phyloP scores from a whole-genome alignment of 1,140 invertebrate genomes.

The Conus betulinus region DNA sequence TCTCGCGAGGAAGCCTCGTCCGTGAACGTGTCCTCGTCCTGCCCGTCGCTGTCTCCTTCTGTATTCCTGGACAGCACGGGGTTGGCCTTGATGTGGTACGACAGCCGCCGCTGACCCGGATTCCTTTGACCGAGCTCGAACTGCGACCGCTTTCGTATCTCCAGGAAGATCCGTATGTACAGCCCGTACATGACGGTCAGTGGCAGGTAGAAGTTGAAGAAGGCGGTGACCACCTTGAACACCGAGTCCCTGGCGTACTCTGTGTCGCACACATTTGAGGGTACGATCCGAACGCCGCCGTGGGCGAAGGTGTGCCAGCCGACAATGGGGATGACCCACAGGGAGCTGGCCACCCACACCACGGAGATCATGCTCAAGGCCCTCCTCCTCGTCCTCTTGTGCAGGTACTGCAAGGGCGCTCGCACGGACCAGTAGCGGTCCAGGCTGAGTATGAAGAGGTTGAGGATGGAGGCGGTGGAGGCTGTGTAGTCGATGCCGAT shows the following conservation, averaged over 20 bases:
- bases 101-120: constrained; percentile 37
- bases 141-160: constrained; percentile 77
- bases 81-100: constrained; percentile 43
- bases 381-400: constrained; percentile 79
- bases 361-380: constrained; percentile 78
- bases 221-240: constrained; percentile 78
- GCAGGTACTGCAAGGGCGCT: constrained; percentile 80
- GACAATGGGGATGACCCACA: constrained; percentile 78
- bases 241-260: constrained; percentile 78
- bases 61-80: constrained; percentile 33
- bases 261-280: constrained; percentile 77
- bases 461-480: constrained; percentile 82
- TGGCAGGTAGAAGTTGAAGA: constrained; percentile 80
- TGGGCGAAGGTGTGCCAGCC: constrained; percentile 77
- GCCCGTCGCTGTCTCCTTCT: constrained; percentile 30
- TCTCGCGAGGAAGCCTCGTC: neutral
- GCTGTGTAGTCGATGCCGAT: constrained; percentile 80
- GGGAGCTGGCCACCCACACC: constrained; percentile 77
- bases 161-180: constrained; percentile 78
- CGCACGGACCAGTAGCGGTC: constrained; percentile 79
- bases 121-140: constrained; percentile 73
- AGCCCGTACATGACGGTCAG: constrained; percentile 78
- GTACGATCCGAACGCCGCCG: constrained; percentile 68
- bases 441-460: constrained; percentile 78
- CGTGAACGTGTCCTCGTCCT: constrained; percentile 42